Percentiles rank a stretch among this genome's conserved stretches.
Conservation (phyloP, 2,797 vertebrate species). For the Notolepis coatsorum region DNA sequence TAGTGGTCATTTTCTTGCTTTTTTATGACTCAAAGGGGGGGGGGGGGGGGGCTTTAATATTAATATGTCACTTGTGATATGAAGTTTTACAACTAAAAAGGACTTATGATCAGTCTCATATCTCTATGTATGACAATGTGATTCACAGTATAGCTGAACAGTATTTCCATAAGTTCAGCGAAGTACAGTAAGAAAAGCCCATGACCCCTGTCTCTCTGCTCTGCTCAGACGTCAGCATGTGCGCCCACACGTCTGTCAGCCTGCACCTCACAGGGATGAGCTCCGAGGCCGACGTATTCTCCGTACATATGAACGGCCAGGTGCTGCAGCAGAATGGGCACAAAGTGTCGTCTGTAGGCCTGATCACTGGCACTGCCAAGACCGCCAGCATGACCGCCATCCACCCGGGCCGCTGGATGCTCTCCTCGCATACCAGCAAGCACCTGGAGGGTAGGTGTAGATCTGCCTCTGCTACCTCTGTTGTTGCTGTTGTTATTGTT, state of each 20-base stretch:
- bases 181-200: background rate
- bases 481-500: too few relatives aligned
- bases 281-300: slow-evolving; percentile 92
- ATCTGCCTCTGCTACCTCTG: too few relatives aligned
- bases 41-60: too few relatives aligned
- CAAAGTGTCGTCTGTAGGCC: slow-evolving; percentile 87
- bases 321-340: slow-evolving; percentile 85
- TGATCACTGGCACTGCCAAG: slow-evolving; percentile 85
- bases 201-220: background rate
- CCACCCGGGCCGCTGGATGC: slow-evolving; percentile 87
- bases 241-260: slow-evolving; percentile 84
- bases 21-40: too few relatives aligned
- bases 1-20: too few relatives aligned
- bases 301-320: slow-evolving; percentile 94
- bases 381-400: slow-evolving; percentile 87
- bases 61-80: too few relatives aligned
- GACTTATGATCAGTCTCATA: too few relatives aligned
- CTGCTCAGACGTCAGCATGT: slow-evolving; percentile 84
- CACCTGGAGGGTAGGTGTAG: slow-evolving; percentile 89
- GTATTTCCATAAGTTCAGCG: too few relatives aligned
- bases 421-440: slow-evolving; percentile 88
- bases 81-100: too few relatives aligned
- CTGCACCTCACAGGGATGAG: slow-evolving; percentile 95
- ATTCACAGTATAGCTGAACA: too few relatives aligned
- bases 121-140: too few relatives aligned